Conservation (phyloP, 2,797 vertebrate genomes). For the Pangasius krempfi region DNA sequence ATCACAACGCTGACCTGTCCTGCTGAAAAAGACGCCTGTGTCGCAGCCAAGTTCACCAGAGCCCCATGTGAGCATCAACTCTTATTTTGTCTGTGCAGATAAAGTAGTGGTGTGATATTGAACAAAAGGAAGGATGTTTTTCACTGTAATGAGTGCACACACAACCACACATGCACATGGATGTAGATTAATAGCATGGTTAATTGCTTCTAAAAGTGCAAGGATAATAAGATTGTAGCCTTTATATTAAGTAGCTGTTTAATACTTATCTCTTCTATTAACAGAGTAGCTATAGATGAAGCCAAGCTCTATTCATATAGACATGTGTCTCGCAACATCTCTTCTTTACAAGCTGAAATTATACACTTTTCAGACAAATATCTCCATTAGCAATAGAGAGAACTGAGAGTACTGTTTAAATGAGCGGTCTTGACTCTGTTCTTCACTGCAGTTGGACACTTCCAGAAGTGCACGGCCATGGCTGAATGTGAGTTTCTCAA, state of each 20-base stretch:
- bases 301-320: not conserved
- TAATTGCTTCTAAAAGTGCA: not conserved
- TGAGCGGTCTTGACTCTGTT: not conserved
- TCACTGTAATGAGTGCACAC: not conserved
- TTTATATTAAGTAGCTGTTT: not conserved
- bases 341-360: not conserved
- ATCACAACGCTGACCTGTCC: slow-evolving; percentile 62
- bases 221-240: not conserved
- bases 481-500: slow-evolving; percentile 68
- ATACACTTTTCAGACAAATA: not conserved
- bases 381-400: not conserved
- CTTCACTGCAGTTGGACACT: slow-evolving; percentile 64
- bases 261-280: not conserved
- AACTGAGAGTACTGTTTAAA: not conserved
- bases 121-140: not conserved
- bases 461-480: slow-evolving; percentile 73
- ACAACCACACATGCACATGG: not conserved
- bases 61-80: slow-evolving; percentile 67
- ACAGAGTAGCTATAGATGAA: not conserved
- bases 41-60: slow-evolving; percentile 62
- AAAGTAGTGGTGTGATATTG: not conserved
- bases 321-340: not conserved
- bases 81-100: too few relatives aligned
- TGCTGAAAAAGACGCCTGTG: slow-evolving; percentile 66
- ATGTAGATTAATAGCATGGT: not conserved